A percentile compares a stretch with the other conserved stretches of the same genome.
These are phyloP conservation scores for Melitaea cinxia DNA, from an alignment of 1,140 invertebrate genomes.

Conservation along the genomic window DNA sequence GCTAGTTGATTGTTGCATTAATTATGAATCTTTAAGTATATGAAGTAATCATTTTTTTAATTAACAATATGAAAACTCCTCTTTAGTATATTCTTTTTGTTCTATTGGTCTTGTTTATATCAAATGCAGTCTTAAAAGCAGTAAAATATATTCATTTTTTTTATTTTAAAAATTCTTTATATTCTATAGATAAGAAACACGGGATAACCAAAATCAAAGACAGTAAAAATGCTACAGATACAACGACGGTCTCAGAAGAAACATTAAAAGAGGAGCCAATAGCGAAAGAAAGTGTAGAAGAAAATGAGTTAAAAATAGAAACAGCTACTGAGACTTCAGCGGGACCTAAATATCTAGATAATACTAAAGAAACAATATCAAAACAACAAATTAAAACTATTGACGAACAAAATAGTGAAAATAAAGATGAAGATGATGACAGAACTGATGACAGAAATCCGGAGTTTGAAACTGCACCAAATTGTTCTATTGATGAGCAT, in stretches of 20 bases:
- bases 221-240: not conserved
- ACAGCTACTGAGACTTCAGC: not conserved
- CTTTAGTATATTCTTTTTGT: too few relatives aligned
- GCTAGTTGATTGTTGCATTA: too few relatives aligned
- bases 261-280: constrained; percentile 11
- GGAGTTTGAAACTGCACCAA: constrained; percentile 72
- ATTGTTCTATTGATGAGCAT: constrained; percentile 65
- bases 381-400: not conserved
- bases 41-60: too few relatives aligned
- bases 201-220: not conserved
- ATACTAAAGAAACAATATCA: constrained; percentile 5
- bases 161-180: too few relatives aligned
- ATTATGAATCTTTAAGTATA: too few relatives aligned
- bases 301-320: constrained; percentile 23
- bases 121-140: too few relatives aligned
- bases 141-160: too few relatives aligned
- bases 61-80: too few relatives aligned
- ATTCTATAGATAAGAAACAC: constrained; percentile 16
- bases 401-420: constrained; percentile 21
- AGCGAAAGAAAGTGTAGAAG: constrained; percentile 4
- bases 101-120: too few relatives aligned
- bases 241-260: constrained; percentile 2
- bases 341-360: not conserved
- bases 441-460: constrained; percentile 60
- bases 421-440: constrained; percentile 35